Evolutionary conservation across 2,113 vertebrate genomes (phyloP), one percentile per base, ranked within the genome.

Genomic region (Chamaea fasciata): DNA sequence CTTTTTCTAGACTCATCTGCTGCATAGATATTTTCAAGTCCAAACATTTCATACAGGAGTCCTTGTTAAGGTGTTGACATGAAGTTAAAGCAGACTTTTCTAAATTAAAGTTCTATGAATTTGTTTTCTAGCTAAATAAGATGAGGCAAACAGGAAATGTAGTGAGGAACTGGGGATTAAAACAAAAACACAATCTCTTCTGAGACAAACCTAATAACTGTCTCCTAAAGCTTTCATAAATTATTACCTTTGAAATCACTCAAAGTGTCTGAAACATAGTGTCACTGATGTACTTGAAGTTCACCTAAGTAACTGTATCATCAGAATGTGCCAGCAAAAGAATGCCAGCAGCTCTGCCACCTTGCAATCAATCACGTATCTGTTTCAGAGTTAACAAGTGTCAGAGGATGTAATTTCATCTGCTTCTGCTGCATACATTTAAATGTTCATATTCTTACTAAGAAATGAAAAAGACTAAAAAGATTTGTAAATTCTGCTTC

Each of bases 241-340:
- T 97, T 97, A 97, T 98, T 97, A 97, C 93, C 94, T 97, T 96
- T 94, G 65, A 97, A 97, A 98, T 97, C 96, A 95, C 83, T 97
- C 97, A 94, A 82, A 70, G 63, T 90, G 83, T 97, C 97, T 98
- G 94, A 94, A 97, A 93, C 62, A 63, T 52, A 96, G 91, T 97
- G 96, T 97, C 96, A 96, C 93, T 91, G 95, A 96, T 95, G 93
- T 92, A 96, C 97, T 95, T 94, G 96, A 97, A 97, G 97, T 97
- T 98, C 97, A 98, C 96, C 96, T 98, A 95, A 96, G 92, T 95
- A 98, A 97, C 93, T 91, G 86, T 87, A 95, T 95, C 92, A 97
- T 97, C 97, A 96, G 94, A 97, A 97, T 95, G 92, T 94, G 95
- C 95, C 49, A 4, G 97, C 95, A 94, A 95, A 97, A 98, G 97